Conservation (phyloP, 2,113 vertebrate species). For the Lampris megalopsis region DNA sequence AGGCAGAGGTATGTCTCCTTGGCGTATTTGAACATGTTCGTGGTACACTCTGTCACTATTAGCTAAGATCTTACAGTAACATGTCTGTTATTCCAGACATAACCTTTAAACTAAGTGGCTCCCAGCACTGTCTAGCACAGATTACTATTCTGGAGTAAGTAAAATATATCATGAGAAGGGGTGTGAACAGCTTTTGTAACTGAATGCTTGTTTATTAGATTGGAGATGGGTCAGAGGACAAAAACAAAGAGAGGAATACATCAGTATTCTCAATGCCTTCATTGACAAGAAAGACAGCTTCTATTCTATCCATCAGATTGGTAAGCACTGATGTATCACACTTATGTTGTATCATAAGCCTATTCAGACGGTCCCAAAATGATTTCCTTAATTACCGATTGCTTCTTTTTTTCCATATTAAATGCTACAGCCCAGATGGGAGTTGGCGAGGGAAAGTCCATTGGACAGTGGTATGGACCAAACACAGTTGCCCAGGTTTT, state of each 20-base stretch:
- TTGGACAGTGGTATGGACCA: constrained; percentile 98
- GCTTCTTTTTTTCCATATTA: constrained; percentile 1
- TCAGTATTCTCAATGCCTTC: constrained; percentile 93
- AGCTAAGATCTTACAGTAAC: not conserved
- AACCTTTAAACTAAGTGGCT: not conserved
- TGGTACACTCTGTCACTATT: not conserved
- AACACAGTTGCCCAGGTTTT: constrained; percentile 98
- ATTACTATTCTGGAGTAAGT: constrained; percentile 20
- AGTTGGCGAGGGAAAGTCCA: constrained; percentile 97
- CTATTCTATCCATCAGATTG: constrained; percentile 99
- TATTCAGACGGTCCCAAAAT: not conserved
- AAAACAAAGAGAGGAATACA: constrained; percentile 90
- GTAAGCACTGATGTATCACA: constrained; percentile 75
- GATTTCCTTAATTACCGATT: constrained; percentile 2
- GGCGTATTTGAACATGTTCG: not conserved
- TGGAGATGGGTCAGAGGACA: constrained; percentile 92
- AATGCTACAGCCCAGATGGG: constrained; percentile 95
- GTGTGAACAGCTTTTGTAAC: constrained; percentile 25
- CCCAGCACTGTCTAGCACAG: constrained; percentile 30
- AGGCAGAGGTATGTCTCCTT: constrained; percentile 88
- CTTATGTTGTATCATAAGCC: not conserved
- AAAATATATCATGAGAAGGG: not conserved
- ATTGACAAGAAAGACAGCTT: constrained; percentile 98
- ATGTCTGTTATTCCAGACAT: not conserved
- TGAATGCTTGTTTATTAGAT: constrained; percentile 78